Evolutionary conservation across 2,888 invertebrate species (phyloP), one percentile per base, ranked within the genome.

Genomic region (Synergus umbraculus): DNA sequence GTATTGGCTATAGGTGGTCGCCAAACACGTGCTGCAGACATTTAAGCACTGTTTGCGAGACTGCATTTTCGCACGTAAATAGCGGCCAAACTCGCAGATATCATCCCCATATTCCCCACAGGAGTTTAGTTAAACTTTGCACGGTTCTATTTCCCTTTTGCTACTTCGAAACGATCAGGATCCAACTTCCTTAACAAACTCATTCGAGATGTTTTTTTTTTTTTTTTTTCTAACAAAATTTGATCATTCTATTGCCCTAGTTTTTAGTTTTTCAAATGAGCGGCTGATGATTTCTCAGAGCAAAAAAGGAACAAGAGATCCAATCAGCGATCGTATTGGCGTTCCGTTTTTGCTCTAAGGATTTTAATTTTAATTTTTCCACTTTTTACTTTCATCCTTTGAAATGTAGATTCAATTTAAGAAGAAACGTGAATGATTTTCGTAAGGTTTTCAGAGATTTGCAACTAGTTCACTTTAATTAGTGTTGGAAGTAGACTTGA

Each of bases 51-150:
- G 22, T 60, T 22, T 60, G 60, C 60, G 18, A 60, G 60, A 60
- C 18, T 60, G 12, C 60, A 22, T 60, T 60, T 60, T 60, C 22
- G 12, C 60, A 60, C 60, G 60, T 22, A 60, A 60, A 60, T 18
- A 12, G 12, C 4, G 22, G 1, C 2, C 49, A 49, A 49, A 49
- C 12, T 49, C 49, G 10, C 2, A 60, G 22, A 60, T 60, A 60
- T 22, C 22, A 18, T 29, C 3, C 29, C 29, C 29, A 29, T 29
- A 29, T 29, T 22, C 9, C n/a, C 54, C 8, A 54, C n/a, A 12
- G 60, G 22, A 60, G 22, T 22, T 60, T 60, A 60, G 60, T 60
- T 60, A n/a, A 54, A 54, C 54, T 54, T 54, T 54, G n/a, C n/a
- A 12, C 22, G 12, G 22, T 60, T 18, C 60, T 22, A n/a, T 54